phyloP scores from a whole-genome alignment of 2,797 vertebrate species.

The Lagodon rhomboides region DNA sequence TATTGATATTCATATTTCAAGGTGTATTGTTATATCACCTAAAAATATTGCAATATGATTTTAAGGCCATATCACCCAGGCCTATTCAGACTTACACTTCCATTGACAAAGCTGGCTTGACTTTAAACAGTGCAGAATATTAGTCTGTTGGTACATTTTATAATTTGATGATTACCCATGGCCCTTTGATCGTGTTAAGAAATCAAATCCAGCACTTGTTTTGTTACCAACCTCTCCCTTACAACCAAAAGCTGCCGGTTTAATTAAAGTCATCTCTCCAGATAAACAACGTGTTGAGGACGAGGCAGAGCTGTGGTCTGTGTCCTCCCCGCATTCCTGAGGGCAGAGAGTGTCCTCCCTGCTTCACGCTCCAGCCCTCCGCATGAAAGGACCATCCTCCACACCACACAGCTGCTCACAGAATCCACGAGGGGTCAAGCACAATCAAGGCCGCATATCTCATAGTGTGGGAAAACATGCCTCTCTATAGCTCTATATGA shows the following conservation, averaged over 20 bases:
- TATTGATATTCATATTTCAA: no score
- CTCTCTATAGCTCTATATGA: not conserved
- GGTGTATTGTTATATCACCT: no score
- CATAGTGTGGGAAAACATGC: conserved; percentile 52
- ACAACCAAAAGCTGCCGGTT: not conserved
- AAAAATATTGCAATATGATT: no score
- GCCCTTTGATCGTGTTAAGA: not conserved
- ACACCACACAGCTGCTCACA: conserved; percentile 63
- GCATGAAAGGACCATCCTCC: conserved; percentile 63
- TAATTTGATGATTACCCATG: no score
- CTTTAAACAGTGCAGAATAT: not conserved
- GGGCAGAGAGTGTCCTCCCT: conserved; percentile 45
- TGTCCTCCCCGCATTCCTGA: conserved; percentile 73
- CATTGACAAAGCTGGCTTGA: not conserved
- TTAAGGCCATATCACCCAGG: no score
- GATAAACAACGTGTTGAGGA: conserved; percentile 23
- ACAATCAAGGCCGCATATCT: not conserved
- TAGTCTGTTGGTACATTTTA: not conserved
- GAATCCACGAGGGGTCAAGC: conserved; percentile 29
- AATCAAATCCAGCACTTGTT: not conserved
- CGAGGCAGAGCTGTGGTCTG: conserved; percentile 18
- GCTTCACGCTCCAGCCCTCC: conserved; percentile 68
- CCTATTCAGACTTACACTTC: not conserved
- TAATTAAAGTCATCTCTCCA: conserved; percentile 12
- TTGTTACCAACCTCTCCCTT: not conserved